Evolutionary conservation across 92 coral and sea anemone species (phyloP).

Genomic region (Phenganax marumi): DNA sequence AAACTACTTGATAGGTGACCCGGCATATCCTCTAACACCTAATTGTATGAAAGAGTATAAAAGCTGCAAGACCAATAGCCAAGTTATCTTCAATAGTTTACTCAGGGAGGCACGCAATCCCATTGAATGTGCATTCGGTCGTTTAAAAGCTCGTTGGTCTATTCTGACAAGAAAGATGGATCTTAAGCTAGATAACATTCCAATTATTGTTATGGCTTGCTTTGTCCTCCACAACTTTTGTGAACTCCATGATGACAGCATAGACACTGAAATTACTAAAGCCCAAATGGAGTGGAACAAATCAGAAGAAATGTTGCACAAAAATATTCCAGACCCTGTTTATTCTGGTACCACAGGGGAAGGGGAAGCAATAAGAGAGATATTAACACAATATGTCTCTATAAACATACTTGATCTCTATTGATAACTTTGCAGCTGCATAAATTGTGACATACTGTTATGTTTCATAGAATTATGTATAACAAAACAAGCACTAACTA

Average conservation of each 20-base stretch:
- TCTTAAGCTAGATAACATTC: background rate
- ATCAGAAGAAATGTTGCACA: no score
- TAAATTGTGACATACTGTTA: no score
- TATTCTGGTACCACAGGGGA: no score
- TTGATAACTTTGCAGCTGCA: no score
- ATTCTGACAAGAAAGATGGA: slow-evolving; percentile 56
- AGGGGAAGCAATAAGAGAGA: slow-evolving; percentile 42
- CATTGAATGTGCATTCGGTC: no score
- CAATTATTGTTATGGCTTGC: background rate
- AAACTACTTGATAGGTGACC: slow-evolving; percentile 6
- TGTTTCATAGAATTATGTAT: no score
- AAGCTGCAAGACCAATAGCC: slow-evolving; percentile 43
- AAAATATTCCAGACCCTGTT: no score
- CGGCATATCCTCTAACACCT: slow-evolving; percentile 14
- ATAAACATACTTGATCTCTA: slow-evolving; percentile 43
- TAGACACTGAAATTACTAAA: no score
- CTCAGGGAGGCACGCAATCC: no score
- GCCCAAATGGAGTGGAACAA: no score
- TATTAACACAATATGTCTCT: background rate
- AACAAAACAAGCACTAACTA: no score
- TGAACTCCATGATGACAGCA: no score
- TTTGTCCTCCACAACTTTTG: slow-evolving; percentile 36
- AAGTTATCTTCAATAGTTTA: slow-evolving; percentile 47
- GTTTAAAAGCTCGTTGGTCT: slow-evolving; percentile 28
- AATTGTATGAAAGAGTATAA: slow-evolving; percentile 62